Percentiles rank a stretch among this genome's conserved stretches.
These are phyloP conservation scores for Eutolmus rufibarbis DNA, from an alignment of 2,888 invertebrate genomes.

Conservation along the genomic window DNA sequence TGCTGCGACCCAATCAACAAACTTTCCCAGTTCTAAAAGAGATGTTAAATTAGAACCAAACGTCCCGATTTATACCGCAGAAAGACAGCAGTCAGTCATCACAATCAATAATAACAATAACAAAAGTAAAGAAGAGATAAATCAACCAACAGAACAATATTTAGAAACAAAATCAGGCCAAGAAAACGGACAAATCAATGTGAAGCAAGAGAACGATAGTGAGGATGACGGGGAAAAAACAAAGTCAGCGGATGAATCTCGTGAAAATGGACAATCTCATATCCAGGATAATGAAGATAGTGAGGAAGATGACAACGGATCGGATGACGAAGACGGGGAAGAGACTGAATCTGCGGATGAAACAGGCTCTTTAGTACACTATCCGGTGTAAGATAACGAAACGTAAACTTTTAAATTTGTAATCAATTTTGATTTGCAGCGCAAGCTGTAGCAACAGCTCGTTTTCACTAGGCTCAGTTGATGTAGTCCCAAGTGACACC, in stretches of 20 bases:
- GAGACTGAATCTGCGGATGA: conserved; percentile 5
- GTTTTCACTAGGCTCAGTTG: not conserved
- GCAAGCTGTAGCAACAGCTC: not conserved
- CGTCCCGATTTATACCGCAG: not conserved
- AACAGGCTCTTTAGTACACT: not conserved
- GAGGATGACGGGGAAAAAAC: not conserved
- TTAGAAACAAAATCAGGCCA: not conserved
- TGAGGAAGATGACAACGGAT: not conserved
- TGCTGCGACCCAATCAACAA: not conserved
- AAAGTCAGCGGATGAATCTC: conserved; percentile 18
- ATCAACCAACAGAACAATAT: not conserved
- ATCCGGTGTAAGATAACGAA: not conserved
- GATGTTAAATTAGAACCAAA: not conserved
- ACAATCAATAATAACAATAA: not conserved
- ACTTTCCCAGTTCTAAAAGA: not conserved
- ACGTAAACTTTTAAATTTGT: not conserved
- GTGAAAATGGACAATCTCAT: not conserved
- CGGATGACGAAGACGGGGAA: not conserved
- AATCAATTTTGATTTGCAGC: not conserved
- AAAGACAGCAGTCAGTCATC: not conserved
- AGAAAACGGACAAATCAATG: not conserved
- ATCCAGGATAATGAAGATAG: not conserved
- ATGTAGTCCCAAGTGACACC: not conserved
- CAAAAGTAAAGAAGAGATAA: not conserved
- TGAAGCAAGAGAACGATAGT: not conserved